A percentile compares a stretch with the other conserved stretches of the same genome.
phyloP scores from a whole-genome alignment of 2,113 vertebrate species.

The Lepisosteus osseus region DNA sequence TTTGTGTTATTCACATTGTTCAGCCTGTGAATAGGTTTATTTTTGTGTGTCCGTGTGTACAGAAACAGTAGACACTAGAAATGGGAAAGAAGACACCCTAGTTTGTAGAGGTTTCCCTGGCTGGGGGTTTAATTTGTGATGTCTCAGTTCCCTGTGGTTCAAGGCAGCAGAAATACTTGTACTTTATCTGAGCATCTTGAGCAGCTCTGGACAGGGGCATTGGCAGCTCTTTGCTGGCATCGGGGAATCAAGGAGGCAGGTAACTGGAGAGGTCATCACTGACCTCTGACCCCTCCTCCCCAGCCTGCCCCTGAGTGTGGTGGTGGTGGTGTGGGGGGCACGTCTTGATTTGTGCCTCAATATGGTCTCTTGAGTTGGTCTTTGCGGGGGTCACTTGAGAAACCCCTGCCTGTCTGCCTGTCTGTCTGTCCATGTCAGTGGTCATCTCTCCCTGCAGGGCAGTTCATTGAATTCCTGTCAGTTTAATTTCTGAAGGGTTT shows the following conservation, averaged over 20 bases:
- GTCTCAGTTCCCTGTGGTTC: neutral
- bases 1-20: too few species aligned
- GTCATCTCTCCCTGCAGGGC: neutral
- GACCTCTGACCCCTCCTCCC: too few species aligned
- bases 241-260: too few species aligned
- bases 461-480: neutral
- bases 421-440: conserved; percentile 20
- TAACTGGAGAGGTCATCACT: too few species aligned
- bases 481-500: conserved; percentile 39
- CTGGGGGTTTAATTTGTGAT: too few species aligned
- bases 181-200: neutral
- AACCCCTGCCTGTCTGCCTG: conserved; percentile 2
- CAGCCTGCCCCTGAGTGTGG: conserved; percentile 2
- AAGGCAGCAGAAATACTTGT: conserved; percentile 7
- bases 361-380: conserved; percentile 19
- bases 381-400: neutral
- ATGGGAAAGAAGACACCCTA: too few species aligned
- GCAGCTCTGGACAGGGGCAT: neutral
- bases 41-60: too few species aligned
- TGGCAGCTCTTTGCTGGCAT: conserved; percentile 4
- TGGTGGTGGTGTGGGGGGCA: conserved; percentile 21
- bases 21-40: too few species aligned
- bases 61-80: too few species aligned
- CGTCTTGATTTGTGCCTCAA: conserved; percentile 35
- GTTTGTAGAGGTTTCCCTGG: too few species aligned